Evolutionary conservation across 2,797 vertebrate genomes (phyloP).

Genomic region (Rachycentron canadum): DNA sequence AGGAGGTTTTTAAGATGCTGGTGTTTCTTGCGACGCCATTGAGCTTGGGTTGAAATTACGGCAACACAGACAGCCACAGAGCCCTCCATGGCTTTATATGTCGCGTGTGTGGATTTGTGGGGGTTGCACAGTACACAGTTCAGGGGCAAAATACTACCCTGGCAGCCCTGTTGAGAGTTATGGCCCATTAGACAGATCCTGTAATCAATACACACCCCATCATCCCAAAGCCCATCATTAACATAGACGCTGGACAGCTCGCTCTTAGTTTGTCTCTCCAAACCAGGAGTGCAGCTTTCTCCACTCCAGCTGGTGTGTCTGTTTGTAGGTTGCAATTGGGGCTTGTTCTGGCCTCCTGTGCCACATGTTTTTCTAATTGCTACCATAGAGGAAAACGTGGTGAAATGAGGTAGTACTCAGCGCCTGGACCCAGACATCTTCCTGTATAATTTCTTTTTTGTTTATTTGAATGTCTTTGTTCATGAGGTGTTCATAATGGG

Average conservation of each 20-base stretch:
- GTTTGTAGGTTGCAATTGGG: constrained; percentile 75
- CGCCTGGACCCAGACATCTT: constrained; percentile 57
- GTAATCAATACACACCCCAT: constrained; percentile 84
- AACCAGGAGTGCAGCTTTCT: constrained; percentile 74
- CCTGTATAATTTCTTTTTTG: constrained; percentile 27
- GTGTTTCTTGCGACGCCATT: constrained; percentile 59
- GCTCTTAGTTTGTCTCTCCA: constrained; percentile 65
- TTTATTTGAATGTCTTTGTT: constrained; percentile 50
- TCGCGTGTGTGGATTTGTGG: constrained; percentile 63
- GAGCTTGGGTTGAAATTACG: constrained; percentile 65
- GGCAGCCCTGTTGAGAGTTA: constrained; percentile 77
- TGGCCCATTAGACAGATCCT: constrained; percentile 83
- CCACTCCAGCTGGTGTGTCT: constrained; percentile 76
- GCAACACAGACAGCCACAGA: constrained; percentile 65
- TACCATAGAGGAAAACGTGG: constrained; percentile 72
- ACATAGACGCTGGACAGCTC: constrained; percentile 66
- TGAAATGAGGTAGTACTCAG: constrained; percentile 61
- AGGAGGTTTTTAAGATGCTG: constrained; percentile 65
- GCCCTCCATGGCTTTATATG: constrained; percentile 63
- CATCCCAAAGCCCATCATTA: constrained; percentile 78
- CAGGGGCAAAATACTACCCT: constrained; percentile 72
- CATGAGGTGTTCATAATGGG: constrained; percentile 33
- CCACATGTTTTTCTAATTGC: constrained; percentile 85
- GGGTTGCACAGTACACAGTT: constrained; percentile 79
- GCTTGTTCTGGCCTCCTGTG: constrained; percentile 62